These are phyloP conservation scores for Stegophylla sp. DNA, from an alignment of 2,888 invertebrate species.

Conservation along the genomic window DNA sequence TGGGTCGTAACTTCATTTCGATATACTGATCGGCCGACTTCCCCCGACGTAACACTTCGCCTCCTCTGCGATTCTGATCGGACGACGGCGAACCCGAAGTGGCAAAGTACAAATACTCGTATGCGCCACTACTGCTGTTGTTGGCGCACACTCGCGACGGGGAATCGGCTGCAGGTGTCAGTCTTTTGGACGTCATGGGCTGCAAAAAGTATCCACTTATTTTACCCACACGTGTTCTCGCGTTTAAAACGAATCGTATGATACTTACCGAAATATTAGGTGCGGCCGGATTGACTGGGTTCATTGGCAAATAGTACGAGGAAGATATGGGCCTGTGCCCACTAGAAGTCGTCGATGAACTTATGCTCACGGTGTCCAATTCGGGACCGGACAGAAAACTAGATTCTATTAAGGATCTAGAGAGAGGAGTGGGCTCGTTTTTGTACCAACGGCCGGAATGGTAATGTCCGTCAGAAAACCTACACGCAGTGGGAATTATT, in stretches of 20 bases:
- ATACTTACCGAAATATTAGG: slow-evolving; percentile 55
- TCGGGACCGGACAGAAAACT: slow-evolving; percentile 71
- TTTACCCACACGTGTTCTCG: no score
- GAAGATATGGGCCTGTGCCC: slow-evolving; percentile 56
- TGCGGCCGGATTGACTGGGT: slow-evolving; percentile 10
- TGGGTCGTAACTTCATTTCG: slow-evolving; percentile 70
- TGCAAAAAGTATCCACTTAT: slow-evolving; percentile 62
- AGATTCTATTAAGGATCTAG: slow-evolving; percentile 69
- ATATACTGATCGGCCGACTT: slow-evolving; percentile 81
- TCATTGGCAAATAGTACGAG: slow-evolving; percentile 48
- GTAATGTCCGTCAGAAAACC: slow-evolving; percentile 49
- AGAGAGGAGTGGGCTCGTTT: slow-evolving; percentile 61
- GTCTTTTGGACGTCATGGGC: slow-evolving; percentile 61
- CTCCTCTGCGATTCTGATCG: slow-evolving; percentile 53
- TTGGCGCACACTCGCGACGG: slow-evolving; percentile 20
- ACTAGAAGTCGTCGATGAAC: slow-evolving; percentile 70
- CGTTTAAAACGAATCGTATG: no score
- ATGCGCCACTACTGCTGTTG: slow-evolving; percentile 36
- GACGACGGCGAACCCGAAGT: slow-evolving; percentile 51
- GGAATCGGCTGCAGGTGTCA: slow-evolving; percentile 44
- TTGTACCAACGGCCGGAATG: slow-evolving; percentile 60
- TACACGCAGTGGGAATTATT: no score
- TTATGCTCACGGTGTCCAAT: slow-evolving; percentile 71
- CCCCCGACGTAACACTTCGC: slow-evolving; percentile 71
- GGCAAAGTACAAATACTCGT: slow-evolving; percentile 47